phyloP scores from a whole-genome alignment of 2,113 vertebrate genomes.

The Xenus cinereus region DNA sequence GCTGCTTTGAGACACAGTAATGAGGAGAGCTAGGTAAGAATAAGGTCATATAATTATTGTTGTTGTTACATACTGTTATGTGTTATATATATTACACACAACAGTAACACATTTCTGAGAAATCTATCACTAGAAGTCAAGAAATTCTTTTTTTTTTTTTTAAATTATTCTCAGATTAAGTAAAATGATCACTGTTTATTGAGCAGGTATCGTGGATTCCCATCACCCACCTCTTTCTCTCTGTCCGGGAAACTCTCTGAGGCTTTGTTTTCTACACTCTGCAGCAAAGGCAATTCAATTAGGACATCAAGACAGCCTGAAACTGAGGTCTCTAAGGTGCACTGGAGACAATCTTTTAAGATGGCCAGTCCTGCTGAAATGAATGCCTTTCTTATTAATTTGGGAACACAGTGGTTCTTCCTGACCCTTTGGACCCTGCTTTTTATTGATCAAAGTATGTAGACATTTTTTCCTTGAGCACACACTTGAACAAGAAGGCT shows the following conservation, averaged over 20 bases:
- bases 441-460: conserved; percentile 35
- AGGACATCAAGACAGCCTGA: conserved; percentile 19
- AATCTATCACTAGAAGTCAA: neutral
- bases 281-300: conserved; percentile 37
- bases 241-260: neutral
- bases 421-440: neutral
- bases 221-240: neutral
- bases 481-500: neutral
- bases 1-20: neutral
- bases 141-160: neutral
- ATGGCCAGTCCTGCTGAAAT: neutral
- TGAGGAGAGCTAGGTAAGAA: neutral
- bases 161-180: neutral
- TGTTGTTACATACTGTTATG: neutral
- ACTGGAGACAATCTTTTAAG: conserved; percentile 7
- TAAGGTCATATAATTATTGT: neutral
- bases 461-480: neutral
- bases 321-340: neutral
- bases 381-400: conserved; percentile 30
- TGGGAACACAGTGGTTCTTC: neutral
- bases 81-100: neutral
- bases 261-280: conserved; percentile 7
- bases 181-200: neutral
- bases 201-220: neutral
- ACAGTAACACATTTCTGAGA: neutral